phyloP scores from a whole-genome alignment of 2,888 invertebrate genomes.

The Phaonia tiefii region DNA sequence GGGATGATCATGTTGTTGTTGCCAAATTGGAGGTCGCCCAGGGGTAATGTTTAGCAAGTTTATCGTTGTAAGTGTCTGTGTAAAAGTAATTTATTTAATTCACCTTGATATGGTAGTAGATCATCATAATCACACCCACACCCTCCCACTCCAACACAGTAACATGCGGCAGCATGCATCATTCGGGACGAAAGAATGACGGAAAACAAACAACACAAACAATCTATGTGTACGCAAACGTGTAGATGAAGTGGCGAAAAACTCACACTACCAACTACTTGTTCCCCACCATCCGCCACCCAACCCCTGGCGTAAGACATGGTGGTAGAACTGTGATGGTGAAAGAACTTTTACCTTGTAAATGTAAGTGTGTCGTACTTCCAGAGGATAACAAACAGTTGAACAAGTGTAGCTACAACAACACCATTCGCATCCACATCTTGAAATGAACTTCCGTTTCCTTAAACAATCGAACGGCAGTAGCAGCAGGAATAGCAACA shows the following conservation, averaged over 20 bases:
- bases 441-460: constrained; percentile 63
- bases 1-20: constrained; percentile 74
- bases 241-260: constrained; percentile 70
- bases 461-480: constrained; percentile 54
- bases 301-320: constrained; percentile 8
- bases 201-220: constrained; percentile 76
- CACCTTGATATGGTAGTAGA: constrained; percentile 66
- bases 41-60: constrained; percentile 54
- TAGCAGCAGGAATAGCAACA: constrained; percentile 17
- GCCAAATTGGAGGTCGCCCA: constrained; percentile 69
- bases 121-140: constrained; percentile 75
- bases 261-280: constrained; percentile 7
- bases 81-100: constrained; percentile 60
- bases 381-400: constrained; percentile 27
- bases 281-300: constrained; percentile 2
- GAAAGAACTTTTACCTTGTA: background rate
- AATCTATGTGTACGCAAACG: constrained; percentile 74
- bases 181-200: background rate
- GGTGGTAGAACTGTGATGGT: background rate
- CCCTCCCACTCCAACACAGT: background rate
- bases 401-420: constrained; percentile 50
- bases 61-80: constrained; percentile 34
- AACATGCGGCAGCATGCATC: constrained; percentile 15
- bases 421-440: constrained; percentile 60
- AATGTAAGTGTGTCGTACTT: background rate